Evolutionary conservation across 2,113 vertebrate species (phyloP), one percentile per base, ranked within the genome.

Genomic region (Rhinogobius similis): DNA sequence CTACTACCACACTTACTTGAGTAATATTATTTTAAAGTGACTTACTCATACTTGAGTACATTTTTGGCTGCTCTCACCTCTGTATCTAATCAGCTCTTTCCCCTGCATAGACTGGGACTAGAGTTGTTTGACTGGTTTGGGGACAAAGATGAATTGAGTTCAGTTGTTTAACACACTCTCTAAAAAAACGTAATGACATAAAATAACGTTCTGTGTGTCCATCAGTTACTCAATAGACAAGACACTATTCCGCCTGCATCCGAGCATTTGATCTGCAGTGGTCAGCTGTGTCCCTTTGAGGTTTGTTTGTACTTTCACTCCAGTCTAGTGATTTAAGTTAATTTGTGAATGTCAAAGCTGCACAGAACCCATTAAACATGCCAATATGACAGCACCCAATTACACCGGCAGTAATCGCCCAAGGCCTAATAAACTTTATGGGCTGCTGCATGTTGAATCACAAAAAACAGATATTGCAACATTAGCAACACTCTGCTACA

Each of bases 301-400:
- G 55, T 27, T 5, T 29, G 13, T 29, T 29, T 29, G 14, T 29
- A 20, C 14, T 29, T 58, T 58, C 24, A 38, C 20, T n/a, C 3
- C 29, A n/a, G 29, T 36, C 29, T 12, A 61, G 18, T 36, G 58
- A 61, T 61, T 61, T 9, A 36, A 36, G 58, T 38, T 61, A 20
- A 61, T 36, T 61, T 61, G 18, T 61, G 29, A 61, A 61, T 61
- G 58, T 63, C 62, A 61, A 36, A 63, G 75, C 79, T 77, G 50
- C n/a, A 2, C 39, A 4, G 76, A 82, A 76, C 77, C 80, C 70
- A 87, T 88, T 88, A 86, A 72, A 76, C 2, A 5, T 62, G 66
- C 43, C 69, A 78, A 79, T 72, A 84, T 75, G 81, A 78, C 77
- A 82, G 75, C 78, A 64, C 81, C 76, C 68, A 24, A 90, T 86